Percentiles rank a stretch among this genome's conserved stretches.
These are phyloP conservation scores for Sapajus apella DNA, from an alignment of 2,113 vertebrate species.

Conservation along the genomic window DNA sequence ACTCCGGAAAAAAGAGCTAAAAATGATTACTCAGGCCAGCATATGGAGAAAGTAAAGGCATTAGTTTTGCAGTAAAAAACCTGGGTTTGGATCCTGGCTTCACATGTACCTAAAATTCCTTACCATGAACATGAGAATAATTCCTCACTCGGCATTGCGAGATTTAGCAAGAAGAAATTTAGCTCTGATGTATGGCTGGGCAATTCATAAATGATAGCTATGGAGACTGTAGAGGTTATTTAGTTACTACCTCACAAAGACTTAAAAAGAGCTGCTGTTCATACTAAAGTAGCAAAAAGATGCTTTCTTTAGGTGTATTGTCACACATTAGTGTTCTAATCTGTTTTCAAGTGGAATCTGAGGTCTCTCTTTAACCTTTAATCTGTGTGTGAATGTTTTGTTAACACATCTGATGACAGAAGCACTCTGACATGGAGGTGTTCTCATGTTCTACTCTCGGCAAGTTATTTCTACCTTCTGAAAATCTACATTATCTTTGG, in stretches of 20 bases:
- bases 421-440: neutral
- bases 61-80: neutral
- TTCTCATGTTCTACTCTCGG: neutral
- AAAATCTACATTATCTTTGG: neutral
- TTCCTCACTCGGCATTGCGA: neutral
- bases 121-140: neutral
- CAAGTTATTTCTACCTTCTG: neutral
- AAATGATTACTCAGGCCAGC: neutral
- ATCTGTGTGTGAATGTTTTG: neutral
- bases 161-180: neutral
- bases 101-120: neutral
- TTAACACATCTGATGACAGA: neutral
- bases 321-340: neutral
- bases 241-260: neutral
- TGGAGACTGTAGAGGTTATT: neutral
- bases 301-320: neutral
- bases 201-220: fast-evolving
- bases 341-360: neutral
- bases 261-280: neutral
- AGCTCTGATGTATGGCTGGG: neutral
- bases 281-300: neutral
- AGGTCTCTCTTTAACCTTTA: neutral
- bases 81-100: neutral
- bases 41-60: neutral
- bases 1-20: neutral